Base-by-base conservation (phyloP, 2,888 invertebrate genomes). In the Bugula neritina region DNA sequence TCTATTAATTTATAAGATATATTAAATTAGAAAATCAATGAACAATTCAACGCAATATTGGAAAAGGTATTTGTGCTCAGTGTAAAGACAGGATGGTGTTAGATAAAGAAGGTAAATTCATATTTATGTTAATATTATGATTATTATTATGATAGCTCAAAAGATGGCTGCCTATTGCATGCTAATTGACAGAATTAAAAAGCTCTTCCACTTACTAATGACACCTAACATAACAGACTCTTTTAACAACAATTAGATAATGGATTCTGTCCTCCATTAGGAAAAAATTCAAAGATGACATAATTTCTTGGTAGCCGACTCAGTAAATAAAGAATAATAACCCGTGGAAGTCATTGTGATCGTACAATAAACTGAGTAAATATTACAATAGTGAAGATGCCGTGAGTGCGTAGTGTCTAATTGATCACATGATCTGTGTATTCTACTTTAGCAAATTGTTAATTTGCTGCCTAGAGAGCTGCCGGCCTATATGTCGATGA, bases 311-410 rank as follows among this genome's bases (percentile, higher is more conserved):
- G 5, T 43, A 10, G 43, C 43, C 17, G 43, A 43, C 43, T 43
- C 17, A 31, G 31, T 34, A 63, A 63, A 63, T 27, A 63, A 23
- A 13, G 31, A 5, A 63, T 63, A 63, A 63, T 63, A 63, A 31
- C 31, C 5, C 5, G 31, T 34, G 17, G 5, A 43, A 63, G 31
- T 13, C 63, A 27, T 13, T 63, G 31, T 31, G 31, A 63, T 31
- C 27, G 31, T 31, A 63, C 5, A 2, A 25, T 31, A 31, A 34
- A 31, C n/a, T 63, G 63, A 29, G 63, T 31, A 63, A 63, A 63
- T 63, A 63, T 63, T 5, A 43, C 10, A 17, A 43, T 43, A 43
- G 5, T 43, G 43, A 43, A 43, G 10, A 43, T 43, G n/a, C n/a
- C n/a, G n/a, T n/a, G n/a, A n/a, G n/a, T n/a, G 43, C 10, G 43